Base-by-base conservation (phyloP, 2,888 invertebrate genomes). In the Pollenia amentaria region DNA sequence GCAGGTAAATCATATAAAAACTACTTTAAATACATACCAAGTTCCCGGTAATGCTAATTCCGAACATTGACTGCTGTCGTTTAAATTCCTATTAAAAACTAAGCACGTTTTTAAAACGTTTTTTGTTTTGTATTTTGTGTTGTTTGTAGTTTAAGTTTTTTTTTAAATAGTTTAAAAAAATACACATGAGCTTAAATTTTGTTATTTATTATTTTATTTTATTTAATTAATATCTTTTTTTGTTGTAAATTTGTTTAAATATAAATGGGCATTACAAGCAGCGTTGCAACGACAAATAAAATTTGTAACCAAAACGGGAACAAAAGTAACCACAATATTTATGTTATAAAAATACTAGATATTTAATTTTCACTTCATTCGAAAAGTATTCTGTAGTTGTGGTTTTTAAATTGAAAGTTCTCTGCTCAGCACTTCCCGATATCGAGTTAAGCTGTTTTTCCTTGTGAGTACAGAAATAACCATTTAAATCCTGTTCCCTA, bases 31-130 rank as follows among this genome's bases (percentile, higher is more conserved):
- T 60, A 18, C 51, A 60, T 60, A 60, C 48, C 42, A 60, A 67
- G 57, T 75, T 75, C 21, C 18, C 44, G 18, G 14, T 51, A 60
- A 73, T 75, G 79, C 38, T 70, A 78, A n/a, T 64, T 70, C 7
- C 46, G 16, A 53, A 53, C 16, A 10, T 53, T 70, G 11, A 48
- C 29, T 72, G 57, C 42, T 21, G 44, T 7, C 53, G n/a, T 55
- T 46, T 70, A 16, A 73, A 44, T 57, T 84, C 67, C 64, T 65
- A 73, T 84, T 75, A 75, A 57, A 51, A 53, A 16, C 53, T 4
- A 40, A 21, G 44, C 53, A 57, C 16, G 42, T 55, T 55, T 55
- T 51, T 9, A 53, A 10, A 18, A 29, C 21, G 3, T n/a, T 40
- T 53, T 65, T 55, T 9, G 14, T 42, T 40, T 51, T 29, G 3